These are phyloP conservation scores for Oxygymnocypris stewartii DNA, from an alignment of 2,113 vertebrate species.

Conservation along the genomic window DNA sequence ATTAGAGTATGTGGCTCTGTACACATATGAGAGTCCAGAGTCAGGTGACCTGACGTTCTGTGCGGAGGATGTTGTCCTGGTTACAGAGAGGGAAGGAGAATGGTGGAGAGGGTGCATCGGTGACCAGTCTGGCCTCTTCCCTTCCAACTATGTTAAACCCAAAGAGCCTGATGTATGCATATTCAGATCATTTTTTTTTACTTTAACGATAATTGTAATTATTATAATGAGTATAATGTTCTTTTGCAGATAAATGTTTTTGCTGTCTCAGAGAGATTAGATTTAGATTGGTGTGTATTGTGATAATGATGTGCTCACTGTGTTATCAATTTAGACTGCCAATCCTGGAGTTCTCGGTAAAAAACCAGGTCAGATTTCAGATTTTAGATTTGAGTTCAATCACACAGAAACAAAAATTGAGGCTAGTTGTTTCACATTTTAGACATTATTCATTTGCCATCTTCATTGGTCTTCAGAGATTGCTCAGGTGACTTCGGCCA, in stretches of 20 bases:
- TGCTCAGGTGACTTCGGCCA: conserved; percentile 85
- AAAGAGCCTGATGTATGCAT: conserved; percentile 85
- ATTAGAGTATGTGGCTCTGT: conserved; percentile 90
- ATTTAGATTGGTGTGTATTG: not conserved
- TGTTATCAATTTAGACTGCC: conserved; percentile 59
- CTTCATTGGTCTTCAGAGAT: conserved; percentile 81
- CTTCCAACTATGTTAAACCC: conserved; percentile 93
- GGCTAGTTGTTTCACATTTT: not conserved
- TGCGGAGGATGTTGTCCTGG: conserved; percentile 89
- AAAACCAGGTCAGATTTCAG: conserved; percentile 84
- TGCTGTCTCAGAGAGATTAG: not conserved
- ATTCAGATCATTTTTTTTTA: too few species aligned
- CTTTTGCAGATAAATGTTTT: not conserved
- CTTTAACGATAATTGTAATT: too few species aligned
- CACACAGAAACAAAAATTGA: not conserved
- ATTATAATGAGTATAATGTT: not conserved
- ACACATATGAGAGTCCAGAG: conserved; percentile 91
- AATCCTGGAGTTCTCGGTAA: conserved; percentile 81
- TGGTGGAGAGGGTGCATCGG: conserved; percentile 95
- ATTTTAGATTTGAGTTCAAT: not conserved
- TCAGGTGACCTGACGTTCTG: conserved; percentile 88
- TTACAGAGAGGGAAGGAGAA: conserved; percentile 91
- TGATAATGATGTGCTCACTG: not conserved
- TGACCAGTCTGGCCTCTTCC: conserved; percentile 87
- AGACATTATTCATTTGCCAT: not conserved